Percentiles rank a stretch among this genome's conserved stretches.
Evolutionary conservation across 2,888 invertebrate genomes (phyloP).

Genomic region (Harpalus rubripes): DNA sequence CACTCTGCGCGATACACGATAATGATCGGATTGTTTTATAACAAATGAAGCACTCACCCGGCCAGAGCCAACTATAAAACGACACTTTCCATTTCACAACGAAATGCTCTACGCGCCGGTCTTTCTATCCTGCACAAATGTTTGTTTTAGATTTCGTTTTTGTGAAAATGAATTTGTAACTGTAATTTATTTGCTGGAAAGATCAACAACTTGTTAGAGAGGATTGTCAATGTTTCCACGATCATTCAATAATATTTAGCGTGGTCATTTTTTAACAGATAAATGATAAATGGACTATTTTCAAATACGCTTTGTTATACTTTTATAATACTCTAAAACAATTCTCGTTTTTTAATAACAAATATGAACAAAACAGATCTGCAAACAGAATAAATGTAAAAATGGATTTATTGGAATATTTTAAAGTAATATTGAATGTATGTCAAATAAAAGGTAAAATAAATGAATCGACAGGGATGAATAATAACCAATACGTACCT

Average conservation of each 20-base stretch:
- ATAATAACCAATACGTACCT: neutral
- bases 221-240: slow-evolving; percentile 45
- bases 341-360: neutral
- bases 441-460: neutral
- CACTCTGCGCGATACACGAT: slow-evolving; percentile 16
- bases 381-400: neutral
- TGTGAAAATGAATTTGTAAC: slow-evolving; percentile 37
- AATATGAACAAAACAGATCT: slow-evolving; percentile 1
- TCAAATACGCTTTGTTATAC: neutral
- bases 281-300: slow-evolving; percentile 21
- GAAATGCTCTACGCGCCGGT: neutral
- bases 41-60: slow-evolving; percentile 52
- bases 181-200: slow-evolving; percentile 43
- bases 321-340: neutral
- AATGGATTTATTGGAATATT: neutral
- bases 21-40: slow-evolving; percentile 52
- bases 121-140: slow-evolving; percentile 33
- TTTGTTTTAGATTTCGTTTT: slow-evolving; percentile 32
- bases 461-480: neutral
- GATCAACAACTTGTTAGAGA: slow-evolving; percentile 49
- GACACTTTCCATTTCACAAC: slow-evolving; percentile 37
- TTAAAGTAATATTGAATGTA: neutral
- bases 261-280: neutral
- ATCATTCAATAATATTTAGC: slow-evolving; percentile 41
- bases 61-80: slow-evolving; percentile 14